Evolutionary conservation across 2,888 invertebrate genomes (phyloP).

Genomic region (Morpho deidamia): DNA sequence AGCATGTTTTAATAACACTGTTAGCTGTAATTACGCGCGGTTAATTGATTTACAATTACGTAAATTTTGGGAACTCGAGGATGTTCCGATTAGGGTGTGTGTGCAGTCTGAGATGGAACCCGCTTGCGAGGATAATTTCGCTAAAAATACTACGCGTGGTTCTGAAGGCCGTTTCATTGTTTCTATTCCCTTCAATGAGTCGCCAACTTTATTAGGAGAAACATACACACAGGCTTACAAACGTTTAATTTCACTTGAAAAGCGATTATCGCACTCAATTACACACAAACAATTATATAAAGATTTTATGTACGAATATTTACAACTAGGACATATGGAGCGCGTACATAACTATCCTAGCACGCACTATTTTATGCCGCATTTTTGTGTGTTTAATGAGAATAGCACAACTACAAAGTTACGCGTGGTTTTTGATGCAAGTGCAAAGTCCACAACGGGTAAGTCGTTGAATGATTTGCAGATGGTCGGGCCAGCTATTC

Average conservation of each 20-base stretch:
- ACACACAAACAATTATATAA: background rate
- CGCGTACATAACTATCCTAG: background rate
- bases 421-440: constrained; percentile 2
- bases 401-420: background rate
- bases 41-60: background rate
- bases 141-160: background rate
- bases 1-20: background rate
- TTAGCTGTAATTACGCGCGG: background rate
- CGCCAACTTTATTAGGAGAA: background rate
- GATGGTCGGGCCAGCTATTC: constrained; percentile 25
- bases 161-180: background rate
- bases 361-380: background rate
- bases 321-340: background rate
- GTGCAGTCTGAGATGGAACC: background rate
- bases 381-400: background rate
- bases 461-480: constrained; percentile 25
- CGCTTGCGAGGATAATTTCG: background rate
- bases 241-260: background rate
- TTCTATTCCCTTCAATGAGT: background rate
- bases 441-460: constrained; percentile 15
- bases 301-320: background rate
- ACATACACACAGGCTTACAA: background rate
- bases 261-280: background rate
- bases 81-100: background rate
- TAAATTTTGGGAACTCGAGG: background rate